A percentile compares a stretch with the other conserved stretches of the same genome.
Evolutionary conservation across 2,888 invertebrate genomes (phyloP).

Genomic region (Clostera curtula): DNA sequence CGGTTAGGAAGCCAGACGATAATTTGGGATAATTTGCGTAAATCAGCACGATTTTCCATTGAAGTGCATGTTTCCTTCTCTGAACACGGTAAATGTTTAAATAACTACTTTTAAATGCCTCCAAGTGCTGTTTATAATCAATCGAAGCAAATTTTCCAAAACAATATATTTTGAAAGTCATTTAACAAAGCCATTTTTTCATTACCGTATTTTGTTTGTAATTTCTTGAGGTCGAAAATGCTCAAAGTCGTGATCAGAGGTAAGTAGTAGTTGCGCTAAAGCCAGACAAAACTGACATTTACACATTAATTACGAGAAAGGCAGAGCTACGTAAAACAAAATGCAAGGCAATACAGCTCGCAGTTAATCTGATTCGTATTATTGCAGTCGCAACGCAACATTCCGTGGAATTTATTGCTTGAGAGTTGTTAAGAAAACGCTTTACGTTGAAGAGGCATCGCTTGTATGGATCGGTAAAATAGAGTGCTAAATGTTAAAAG

Average conservation of each 20-base stretch:
- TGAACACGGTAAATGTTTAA: slow-evolving; percentile 47
- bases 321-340: slow-evolving; percentile 44
- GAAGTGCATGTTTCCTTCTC: slow-evolving; percentile 60
- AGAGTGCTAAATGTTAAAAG: slow-evolving; percentile 55
- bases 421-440: slow-evolving; percentile 56
- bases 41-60: slow-evolving; percentile 59
- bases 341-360: slow-evolving; percentile 52
- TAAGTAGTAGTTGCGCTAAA: too few relatives aligned
- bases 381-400: slow-evolving; percentile 60
- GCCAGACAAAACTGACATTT: slow-evolving; percentile 25
- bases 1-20: slow-evolving; percentile 52
- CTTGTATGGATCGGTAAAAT: slow-evolving; percentile 53
- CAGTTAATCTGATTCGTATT: slow-evolving; percentile 63
- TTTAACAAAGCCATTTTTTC: background rate
- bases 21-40: slow-evolving; percentile 69
- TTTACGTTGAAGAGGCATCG: slow-evolving; percentile 45
- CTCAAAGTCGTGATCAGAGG: too few relatives aligned
- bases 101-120: slow-evolving; percentile 47
- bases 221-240: too few relatives aligned
- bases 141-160: slow-evolving; percentile 10
- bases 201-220: too few relatives aligned
- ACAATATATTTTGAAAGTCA: background rate
- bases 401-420: slow-evolving; percentile 63
- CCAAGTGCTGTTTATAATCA: slow-evolving; percentile 28
- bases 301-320: slow-evolving; percentile 50